These are phyloP conservation scores for Psammodynastes pulverulentus DNA, from an alignment of 2,113 vertebrate genomes.

Conservation along the genomic window DNA sequence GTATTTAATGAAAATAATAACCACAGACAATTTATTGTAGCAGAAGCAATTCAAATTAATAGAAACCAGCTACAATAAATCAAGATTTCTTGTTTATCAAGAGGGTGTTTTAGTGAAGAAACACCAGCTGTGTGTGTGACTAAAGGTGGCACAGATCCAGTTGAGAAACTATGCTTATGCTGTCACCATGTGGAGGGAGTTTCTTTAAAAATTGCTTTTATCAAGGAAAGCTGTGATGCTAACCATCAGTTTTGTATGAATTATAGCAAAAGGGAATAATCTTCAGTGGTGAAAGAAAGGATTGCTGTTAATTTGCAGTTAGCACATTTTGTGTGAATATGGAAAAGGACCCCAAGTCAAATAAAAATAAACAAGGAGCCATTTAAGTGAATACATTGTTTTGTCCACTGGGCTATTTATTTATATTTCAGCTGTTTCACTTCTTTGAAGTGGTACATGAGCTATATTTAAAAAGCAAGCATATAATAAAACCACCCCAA, in stretches of 20 bases:
- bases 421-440: background rate
- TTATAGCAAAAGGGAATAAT: background rate
- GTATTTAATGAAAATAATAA: slow-evolving; percentile 57
- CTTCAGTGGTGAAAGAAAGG: background rate
- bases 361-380: background rate
- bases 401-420: background rate
- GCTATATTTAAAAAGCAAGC: background rate
- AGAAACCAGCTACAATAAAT: slow-evolving; percentile 63
- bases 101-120: slow-evolving; percentile 69
- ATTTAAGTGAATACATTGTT: background rate
- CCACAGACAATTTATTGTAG: slow-evolving; percentile 61
- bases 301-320: background rate
- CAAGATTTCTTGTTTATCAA: slow-evolving; percentile 70
- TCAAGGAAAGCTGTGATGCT: slow-evolving; percentile 4
- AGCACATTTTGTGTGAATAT: background rate
- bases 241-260: background rate
- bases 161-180: slow-evolving; percentile 53
- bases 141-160: slow-evolving; percentile 68
- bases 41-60: slow-evolving; percentile 68
- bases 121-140: slow-evolving; percentile 68
- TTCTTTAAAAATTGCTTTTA: slow-evolving; percentile 51
- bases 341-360: background rate
- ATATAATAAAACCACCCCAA: background rate
- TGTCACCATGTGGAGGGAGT: slow-evolving; percentile 44
- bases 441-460: background rate